Evolutionary conservation across 2,888 invertebrate species (phyloP).

Genomic region (Ptilodon capucinus): DNA sequence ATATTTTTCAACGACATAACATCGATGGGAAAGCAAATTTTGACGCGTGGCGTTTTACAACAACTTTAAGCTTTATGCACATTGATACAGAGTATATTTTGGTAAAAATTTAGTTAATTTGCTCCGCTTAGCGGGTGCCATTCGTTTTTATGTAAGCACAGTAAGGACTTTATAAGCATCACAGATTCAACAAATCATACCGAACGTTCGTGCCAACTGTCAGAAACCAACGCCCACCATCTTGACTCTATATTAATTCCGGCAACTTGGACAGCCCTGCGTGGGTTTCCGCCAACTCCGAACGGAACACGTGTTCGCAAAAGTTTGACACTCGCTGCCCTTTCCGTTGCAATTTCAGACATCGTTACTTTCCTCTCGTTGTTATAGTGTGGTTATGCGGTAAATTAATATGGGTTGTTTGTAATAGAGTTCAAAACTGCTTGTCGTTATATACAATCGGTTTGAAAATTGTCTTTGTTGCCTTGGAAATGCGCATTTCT

Average conservation of each 20-base stretch:
- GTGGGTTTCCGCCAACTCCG: conserved; percentile 4
- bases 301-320: conserved; percentile 26
- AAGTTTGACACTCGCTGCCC: conserved; percentile 29
- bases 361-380: neutral
- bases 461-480: no score
- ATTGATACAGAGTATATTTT: no score
- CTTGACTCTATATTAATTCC: conserved; percentile 7
- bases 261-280: conserved; percentile 30
- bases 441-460: no score
- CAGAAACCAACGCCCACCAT: neutral
- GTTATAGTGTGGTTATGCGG: neutral
- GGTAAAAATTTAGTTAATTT: no score
- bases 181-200: neutral
- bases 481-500: no score
- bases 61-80: no score
- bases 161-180: no score
- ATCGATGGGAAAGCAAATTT: no score
- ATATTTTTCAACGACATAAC: no score
- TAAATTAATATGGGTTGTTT: neutral
- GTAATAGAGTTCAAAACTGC: neutral
- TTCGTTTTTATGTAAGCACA: no score
- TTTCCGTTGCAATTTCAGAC: conserved; percentile 8
- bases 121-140: no score
- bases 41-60: no score
- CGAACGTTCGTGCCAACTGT: neutral